These are phyloP conservation scores for Neopelma chrysocephalum DNA, from an alignment of 2,797 vertebrate genomes.

Conservation along the genomic window DNA sequence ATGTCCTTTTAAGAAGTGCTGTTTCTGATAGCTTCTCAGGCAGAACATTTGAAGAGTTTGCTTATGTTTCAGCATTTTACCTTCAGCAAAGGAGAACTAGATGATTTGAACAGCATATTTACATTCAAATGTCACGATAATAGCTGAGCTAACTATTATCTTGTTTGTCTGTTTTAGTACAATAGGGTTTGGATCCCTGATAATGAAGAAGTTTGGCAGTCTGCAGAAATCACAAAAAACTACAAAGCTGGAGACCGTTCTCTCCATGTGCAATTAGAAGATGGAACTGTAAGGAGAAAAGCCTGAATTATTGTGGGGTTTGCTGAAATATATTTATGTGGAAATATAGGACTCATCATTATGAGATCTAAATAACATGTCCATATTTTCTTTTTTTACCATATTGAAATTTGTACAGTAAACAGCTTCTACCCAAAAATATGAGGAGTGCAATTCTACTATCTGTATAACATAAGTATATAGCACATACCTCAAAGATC, in stretches of 20 bases:
- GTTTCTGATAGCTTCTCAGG: neutral
- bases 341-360: neutral
- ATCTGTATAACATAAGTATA: neutral
- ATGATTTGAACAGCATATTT: neutral
- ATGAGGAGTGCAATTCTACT: neutral
- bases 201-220: constrained; percentile 90
- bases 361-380: neutral
- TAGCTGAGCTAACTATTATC: neutral
- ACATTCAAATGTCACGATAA: neutral
- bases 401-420: neutral
- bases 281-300: constrained; percentile 85
- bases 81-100: neutral
- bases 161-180: constrained; percentile 79
- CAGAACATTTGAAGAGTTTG: neutral
- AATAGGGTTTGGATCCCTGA: constrained; percentile 97
- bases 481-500: neutral
- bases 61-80: neutral
- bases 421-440: neutral
- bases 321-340: neutral
- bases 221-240: constrained; percentile 89
- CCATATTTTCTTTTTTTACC: neutral
- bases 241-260: constrained; percentile 80
- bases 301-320: neutral
- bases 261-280: constrained; percentile 86
- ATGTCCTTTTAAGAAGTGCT: neutral